Percentiles rank a stretch among this genome's conserved stretches.
phyloP scores from a whole-genome alignment of 2,113 vertebrate species.

The Thomomys bottae region DNA sequence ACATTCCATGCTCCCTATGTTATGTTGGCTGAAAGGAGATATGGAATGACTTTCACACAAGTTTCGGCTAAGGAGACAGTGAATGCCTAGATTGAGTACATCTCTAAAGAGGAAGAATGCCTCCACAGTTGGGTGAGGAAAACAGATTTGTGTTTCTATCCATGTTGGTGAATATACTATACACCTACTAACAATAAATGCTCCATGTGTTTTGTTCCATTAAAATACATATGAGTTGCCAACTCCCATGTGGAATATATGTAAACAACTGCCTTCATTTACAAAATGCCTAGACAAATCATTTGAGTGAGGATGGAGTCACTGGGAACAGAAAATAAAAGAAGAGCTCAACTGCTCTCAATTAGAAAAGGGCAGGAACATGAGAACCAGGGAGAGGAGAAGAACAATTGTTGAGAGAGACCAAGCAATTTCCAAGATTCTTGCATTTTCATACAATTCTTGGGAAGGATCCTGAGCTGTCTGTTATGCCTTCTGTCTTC shows the following conservation, averaged over 20 bases:
- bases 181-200: not conserved
- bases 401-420: not conserved
- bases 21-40: not conserved
- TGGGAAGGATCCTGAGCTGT: not conserved
- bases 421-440: not conserved
- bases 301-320: conserved; percentile 31
- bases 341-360: not conserved
- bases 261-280: conserved; percentile 14
- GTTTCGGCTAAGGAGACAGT: not conserved
- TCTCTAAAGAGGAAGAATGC: not conserved
- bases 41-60: not conserved
- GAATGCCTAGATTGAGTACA: not conserved
- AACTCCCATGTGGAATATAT: not conserved
- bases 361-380: not conserved
- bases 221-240: not conserved
- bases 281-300: conserved; percentile 32
- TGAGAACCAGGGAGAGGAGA: not conserved
- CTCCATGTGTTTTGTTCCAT: not conserved
- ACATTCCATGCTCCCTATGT: not conserved
- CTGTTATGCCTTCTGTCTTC: not conserved
- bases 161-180: not conserved
- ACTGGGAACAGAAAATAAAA: not conserved
- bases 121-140: not conserved
- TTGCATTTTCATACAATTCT: not conserved
- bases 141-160: not conserved